Evolutionary conservation across 2,797 vertebrate species (phyloP).

Genomic region (Xerus rutilus): DNA sequence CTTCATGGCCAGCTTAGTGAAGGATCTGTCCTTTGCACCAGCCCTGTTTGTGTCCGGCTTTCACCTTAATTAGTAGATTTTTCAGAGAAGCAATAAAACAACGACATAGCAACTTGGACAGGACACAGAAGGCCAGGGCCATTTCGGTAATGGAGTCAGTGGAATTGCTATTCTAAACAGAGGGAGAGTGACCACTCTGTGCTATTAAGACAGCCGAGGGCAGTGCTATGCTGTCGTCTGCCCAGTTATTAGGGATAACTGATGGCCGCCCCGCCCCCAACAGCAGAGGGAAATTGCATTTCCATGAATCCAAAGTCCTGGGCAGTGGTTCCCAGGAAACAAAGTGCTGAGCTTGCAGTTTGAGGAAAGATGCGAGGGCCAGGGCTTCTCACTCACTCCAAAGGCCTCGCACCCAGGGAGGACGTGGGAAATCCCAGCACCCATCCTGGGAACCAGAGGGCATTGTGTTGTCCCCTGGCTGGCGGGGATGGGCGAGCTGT

Average conservation of each 20-base stretch:
- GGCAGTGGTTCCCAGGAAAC: background rate
- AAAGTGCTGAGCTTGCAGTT: background rate
- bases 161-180: constrained; percentile 57
- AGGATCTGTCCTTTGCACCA: background rate
- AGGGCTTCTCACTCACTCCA: constrained; percentile 85
- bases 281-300: background rate
- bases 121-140: constrained; percentile 56
- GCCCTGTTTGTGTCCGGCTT: constrained; percentile 25
- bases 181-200: constrained; percentile 41
- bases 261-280: background rate
- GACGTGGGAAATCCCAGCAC: constrained; percentile 89
- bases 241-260: constrained; percentile 64
- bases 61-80: constrained; percentile 73
- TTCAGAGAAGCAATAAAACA: constrained; percentile 74
- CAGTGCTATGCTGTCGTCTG: background rate
- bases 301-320: constrained; percentile 18
- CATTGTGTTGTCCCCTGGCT: constrained; percentile 89
- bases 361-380: background rate
- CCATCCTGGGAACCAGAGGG: constrained; percentile 90
- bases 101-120: constrained; percentile 30
- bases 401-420: constrained; percentile 92
- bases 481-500: constrained; percentile 92
- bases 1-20: accelerated
- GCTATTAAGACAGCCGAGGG: constrained; percentile 64
- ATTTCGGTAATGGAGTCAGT: constrained; percentile 70